phyloP scores from a whole-genome alignment of 2,113 vertebrate species.

The Xenus cinereus region DNA sequence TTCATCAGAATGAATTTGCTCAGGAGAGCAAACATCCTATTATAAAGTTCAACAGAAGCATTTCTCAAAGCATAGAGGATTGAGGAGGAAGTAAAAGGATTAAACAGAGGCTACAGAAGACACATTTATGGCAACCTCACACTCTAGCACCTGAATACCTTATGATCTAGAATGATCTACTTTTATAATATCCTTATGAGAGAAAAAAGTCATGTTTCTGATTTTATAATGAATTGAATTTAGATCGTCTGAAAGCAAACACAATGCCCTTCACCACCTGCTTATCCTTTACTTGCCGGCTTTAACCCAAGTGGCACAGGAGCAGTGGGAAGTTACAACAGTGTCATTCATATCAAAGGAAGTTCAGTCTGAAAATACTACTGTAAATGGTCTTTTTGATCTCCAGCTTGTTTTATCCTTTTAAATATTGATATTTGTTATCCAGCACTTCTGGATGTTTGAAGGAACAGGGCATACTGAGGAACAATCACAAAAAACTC shows the following conservation, averaged over 20 bases:
- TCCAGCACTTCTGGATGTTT: not conserved
- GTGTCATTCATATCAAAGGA: not conserved
- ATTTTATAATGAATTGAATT: not conserved
- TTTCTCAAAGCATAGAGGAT: not conserved
- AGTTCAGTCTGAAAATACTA: not conserved
- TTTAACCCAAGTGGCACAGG: not conserved
- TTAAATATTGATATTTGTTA: not conserved
- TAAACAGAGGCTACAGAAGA: not conserved
- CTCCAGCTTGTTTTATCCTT: not conserved
- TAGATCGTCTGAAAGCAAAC: not conserved
- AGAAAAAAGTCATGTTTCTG: not conserved
- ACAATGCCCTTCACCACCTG: not conserved
- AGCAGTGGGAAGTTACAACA: not conserved
- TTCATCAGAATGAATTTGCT: not conserved
- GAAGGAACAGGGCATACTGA: not conserved
- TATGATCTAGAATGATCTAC: not conserved
- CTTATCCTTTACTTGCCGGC: not conserved
- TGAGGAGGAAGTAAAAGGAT: not conserved
- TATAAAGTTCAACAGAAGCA: not conserved
- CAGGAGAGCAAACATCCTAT: not conserved
- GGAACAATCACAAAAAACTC: not conserved
- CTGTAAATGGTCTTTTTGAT: not conserved
- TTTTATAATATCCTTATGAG: not conserved
- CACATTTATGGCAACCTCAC: not conserved
- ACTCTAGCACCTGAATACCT: not conserved